These are phyloP conservation scores for Ceuthmochares aereus DNA, from an alignment of 2,113 vertebrate genomes.

Conservation along the genomic window DNA sequence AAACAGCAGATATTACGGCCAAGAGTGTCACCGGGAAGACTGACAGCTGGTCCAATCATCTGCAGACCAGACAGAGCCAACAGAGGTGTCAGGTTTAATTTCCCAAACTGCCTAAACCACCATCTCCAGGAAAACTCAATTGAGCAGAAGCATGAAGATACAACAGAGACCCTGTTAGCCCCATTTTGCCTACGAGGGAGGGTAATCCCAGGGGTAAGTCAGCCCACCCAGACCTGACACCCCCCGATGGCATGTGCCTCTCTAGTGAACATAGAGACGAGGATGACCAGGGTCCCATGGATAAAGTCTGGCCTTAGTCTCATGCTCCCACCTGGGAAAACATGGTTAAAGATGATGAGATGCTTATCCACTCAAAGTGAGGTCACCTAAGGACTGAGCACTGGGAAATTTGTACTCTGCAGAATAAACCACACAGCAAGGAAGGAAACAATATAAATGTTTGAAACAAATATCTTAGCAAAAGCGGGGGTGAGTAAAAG, in stretches of 20 bases:
- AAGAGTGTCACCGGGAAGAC: not conserved
- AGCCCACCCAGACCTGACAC: not conserved
- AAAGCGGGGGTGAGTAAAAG: constrained; percentile 38
- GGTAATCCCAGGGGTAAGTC: not conserved
- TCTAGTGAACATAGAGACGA: not conserved
- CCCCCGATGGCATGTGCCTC: not conserved
- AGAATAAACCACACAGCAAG: constrained; percentile 14
- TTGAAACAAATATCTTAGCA: constrained; percentile 41
- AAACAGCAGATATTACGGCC: not conserved
- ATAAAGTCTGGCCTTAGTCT: not conserved
- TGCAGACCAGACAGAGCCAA: not conserved
- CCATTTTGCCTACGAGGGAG: not conserved
- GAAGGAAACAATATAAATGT: constrained; percentile 30
- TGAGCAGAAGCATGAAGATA: not conserved
- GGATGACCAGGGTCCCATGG: not conserved
- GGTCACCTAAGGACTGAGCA: constrained; percentile 13
- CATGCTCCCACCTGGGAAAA: not conserved
- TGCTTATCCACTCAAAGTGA: not conserved
- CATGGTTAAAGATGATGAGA: not conserved
- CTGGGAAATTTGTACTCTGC: not conserved
- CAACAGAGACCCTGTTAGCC: accelerated
- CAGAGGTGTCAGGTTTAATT: not conserved
- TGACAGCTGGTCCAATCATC: not conserved
- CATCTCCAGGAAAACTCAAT: not conserved
- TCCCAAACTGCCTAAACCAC: not conserved